Evolutionary conservation across 2,113 vertebrate species (phyloP), one percentile per base, ranked within the genome.

Genomic region (Solea senegalensis): DNA sequence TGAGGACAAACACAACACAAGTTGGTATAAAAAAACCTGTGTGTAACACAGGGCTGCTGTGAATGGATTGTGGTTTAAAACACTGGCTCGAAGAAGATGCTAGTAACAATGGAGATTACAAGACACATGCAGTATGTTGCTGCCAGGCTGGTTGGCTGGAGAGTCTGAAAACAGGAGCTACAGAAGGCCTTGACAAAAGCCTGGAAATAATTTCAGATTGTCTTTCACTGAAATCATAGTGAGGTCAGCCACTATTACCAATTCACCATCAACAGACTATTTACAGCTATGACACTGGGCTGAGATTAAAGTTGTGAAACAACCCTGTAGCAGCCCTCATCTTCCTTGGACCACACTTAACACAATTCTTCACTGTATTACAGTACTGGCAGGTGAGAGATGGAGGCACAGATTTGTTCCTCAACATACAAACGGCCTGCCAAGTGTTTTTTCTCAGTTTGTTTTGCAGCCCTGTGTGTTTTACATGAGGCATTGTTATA

Each of bases 141-240:
- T 9, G 16, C 70, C 72, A 85, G 63, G 67, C 53, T 76, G 63
- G 69, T 46, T 81, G 84, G 77, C 74, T 74, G 63, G 46, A 75
- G 61, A 80, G 75, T 79, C 81, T 45, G 70, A 84, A 85, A 85
- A 76, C 82, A 65, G 50, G 21, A 46, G 44, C 64, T 76, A 90
- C 89, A 89, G 82, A 79, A 90, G 86, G 86, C 79, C 81, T 72
- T 83, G 81, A 91, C 82, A 86, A 78, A 21, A 13, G 73, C 67
- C 74, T 70, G 80, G 67, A 90, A 90, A 84, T 78, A 74, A 89
- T 90, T 89, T 62, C 65, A 67, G 55, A 62, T 56, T 62, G 58
- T 61, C 68, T 75, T 65, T 57, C 39, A 45, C 6, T 86, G 74
- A 64, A 54, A 69, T 52, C 70, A 50, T 41, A 83, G 66, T 16